These are phyloP conservation scores for Drosophila kurseongensis DNA, from an alignment of 1,140 invertebrate genomes.

Conservation along the genomic window DNA sequence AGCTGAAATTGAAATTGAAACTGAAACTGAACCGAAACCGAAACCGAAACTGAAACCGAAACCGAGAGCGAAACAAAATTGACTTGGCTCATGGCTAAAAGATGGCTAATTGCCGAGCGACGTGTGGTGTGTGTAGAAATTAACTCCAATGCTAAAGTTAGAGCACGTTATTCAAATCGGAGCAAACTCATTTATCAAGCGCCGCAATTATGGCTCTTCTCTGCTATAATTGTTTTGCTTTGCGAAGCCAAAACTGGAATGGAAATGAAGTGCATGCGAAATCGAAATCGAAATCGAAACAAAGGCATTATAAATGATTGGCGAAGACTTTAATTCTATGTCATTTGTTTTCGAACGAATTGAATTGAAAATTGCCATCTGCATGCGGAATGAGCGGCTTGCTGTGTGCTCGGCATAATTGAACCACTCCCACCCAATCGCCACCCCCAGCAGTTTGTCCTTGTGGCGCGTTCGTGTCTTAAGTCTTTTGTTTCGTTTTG, in stretches of 20 bases:
- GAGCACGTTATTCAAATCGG: constrained; percentile 71
- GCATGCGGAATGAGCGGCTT: constrained; percentile 11
- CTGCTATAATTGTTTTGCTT: constrained; percentile 25
- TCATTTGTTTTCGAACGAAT: constrained; percentile 17
- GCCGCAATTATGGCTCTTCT: constrained; percentile 29
- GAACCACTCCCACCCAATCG: constrained; percentile 34
- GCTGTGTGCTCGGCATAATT: constrained; percentile 11
- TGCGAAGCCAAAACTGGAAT: not conserved
- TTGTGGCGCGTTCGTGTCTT: constrained; percentile 62
- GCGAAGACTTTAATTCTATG: constrained; percentile 33
- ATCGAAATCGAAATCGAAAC: not conserved
- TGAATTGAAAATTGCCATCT: constrained; percentile 33
- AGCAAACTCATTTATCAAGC: constrained; percentile 73
- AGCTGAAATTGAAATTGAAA: constrained; percentile 16
- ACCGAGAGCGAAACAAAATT: constrained; percentile 38
- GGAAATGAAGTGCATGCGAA: not conserved
- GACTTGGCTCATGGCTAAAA: constrained; percentile 66
- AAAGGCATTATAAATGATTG: constrained; percentile 16
- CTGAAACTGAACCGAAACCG: constrained; percentile 17
- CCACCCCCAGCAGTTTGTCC: constrained; percentile 8
- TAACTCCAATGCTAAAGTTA: constrained; percentile 71
- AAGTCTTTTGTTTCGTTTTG: constrained; percentile 67
- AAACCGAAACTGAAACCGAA: constrained; percentile 32
- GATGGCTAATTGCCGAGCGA: constrained; percentile 71
- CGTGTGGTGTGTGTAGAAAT: constrained; percentile 63